Base-by-base conservation (phyloP, 2,888 invertebrate genomes). In the Marronus borbonicus region DNA sequence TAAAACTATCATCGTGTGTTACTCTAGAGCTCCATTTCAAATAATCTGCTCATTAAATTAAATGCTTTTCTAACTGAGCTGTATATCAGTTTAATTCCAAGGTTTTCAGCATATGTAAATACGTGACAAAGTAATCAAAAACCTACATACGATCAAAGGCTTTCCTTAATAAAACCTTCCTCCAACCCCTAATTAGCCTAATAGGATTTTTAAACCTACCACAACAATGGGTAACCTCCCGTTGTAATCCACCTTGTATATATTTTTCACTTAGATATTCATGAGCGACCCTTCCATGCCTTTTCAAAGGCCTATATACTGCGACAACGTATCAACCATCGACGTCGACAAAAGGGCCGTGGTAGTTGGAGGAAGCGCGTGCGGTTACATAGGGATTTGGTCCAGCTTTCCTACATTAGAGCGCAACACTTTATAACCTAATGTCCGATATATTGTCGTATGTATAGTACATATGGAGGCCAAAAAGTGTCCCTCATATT, bases 181-280 rank as follows among this genome's bases (percentile, higher is more conserved):
- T 7, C 10, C 36, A 10, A 7, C n/a, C n/a, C 70, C 31, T 28
- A 70, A 70, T 70, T 70, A 70, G 17, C 28, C 7, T 70, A 70
- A 70, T 55, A 70, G 70, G 70, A 70, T 70, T 70, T 70, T 70
- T 70, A 39, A 70, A 55, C 17, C 4, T 17, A 70, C 49, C 66
- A 7, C 49, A 58, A 70, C 55, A 77, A 77, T 70, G 10, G 10
- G 80, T 84, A 86, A 86, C 85, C 85, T 83, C 80, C 81, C 17
- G 52, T n/a, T 80, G 81, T 86, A 86, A 86, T 86, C 86, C 84
- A 83, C 83, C 84, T 84, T 44, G 44, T 44, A 85, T 86, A 85
- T 86, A 85, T 85, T 85, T 86, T 86, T 86, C 86, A 86, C 85
- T 86, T 85, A 85, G 85, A 84, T 83, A 86, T 86, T 86, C 85